Percentiles rank a stretch among this genome's conserved stretches.
Evolutionary conservation across 2,113 vertebrate genomes (phyloP).

Genomic region (Tyto alba): DNA sequence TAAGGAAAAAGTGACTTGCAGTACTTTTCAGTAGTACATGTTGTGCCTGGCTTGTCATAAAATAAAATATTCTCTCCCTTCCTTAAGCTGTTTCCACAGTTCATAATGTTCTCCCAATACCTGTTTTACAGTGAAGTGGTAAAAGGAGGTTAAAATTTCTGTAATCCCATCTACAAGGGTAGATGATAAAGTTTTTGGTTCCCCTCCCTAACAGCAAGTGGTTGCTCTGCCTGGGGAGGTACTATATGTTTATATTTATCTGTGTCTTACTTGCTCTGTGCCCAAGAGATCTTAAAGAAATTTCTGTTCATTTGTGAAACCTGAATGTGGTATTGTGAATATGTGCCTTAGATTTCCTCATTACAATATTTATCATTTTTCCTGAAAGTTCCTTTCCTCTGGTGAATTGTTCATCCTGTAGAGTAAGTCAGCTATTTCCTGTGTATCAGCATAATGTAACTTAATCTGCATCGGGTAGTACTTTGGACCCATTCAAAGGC

Average conservation of each 20-base stretch:
- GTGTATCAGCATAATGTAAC: slow-evolving; percentile 15
- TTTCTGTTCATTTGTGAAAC: not conserved
- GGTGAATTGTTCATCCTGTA: slow-evolving; percentile 54
- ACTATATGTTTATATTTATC: not conserved
- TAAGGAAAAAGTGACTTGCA: not conserved
- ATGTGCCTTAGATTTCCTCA: slow-evolving; percentile 44
- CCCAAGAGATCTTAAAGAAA: not conserved
- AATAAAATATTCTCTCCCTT: not conserved
- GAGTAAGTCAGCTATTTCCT: slow-evolving; percentile 57
- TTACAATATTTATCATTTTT: slow-evolving; percentile 57
- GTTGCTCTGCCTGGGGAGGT: not conserved
- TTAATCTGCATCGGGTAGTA: not conserved
- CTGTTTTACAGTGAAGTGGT: not conserved
- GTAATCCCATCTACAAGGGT: not conserved
- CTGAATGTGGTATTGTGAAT: slow-evolving; percentile 25
- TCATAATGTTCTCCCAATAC: not conserved
- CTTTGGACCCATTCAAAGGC: not conserved
- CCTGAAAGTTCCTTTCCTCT: slow-evolving; percentile 56
- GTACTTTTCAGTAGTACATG: not conserved
- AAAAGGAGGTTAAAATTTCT: not conserved
- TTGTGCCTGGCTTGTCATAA: not conserved
- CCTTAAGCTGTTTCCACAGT: not conserved
- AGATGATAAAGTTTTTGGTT: not conserved
- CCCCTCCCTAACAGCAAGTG: not conserved
- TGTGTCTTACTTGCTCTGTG: not conserved